A percentile compares a stretch with the other conserved stretches of the same genome.
phyloP scores from a whole-genome alignment of 2,888 invertebrate species.

The Adelognathus sp. region DNA sequence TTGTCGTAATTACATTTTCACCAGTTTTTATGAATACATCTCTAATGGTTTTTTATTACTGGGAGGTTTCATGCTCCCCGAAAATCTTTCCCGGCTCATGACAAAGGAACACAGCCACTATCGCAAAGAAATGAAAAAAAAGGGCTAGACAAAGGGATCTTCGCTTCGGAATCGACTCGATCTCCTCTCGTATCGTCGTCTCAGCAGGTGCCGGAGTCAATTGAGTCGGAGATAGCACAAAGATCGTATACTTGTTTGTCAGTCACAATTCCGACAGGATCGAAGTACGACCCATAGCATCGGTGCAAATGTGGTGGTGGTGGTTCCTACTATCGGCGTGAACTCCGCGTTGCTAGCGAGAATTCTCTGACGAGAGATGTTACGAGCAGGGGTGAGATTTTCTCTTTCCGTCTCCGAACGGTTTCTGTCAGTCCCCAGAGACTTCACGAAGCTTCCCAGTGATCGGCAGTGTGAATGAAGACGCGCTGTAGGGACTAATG shows the following conservation, averaged over 20 bases:
- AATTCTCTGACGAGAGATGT: background rate
- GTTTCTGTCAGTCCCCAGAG: constrained; percentile 35
- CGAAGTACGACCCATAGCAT: background rate
- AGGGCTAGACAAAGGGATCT: background rate
- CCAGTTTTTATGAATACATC: too few species aligned
- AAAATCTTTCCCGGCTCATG: too few species aligned
- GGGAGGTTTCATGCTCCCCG: too few species aligned
- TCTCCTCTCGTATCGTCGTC: background rate
- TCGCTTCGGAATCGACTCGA: background rate
- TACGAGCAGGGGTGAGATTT: constrained; percentile 13
- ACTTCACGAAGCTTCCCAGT: constrained; percentile 62
- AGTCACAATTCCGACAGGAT: constrained; percentile 11
- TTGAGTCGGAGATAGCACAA: constrained; percentile 9
- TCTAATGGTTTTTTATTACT: too few species aligned
- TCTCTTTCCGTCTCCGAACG: too few species aligned
- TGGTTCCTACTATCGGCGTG: background rate
- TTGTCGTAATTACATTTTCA: background rate
- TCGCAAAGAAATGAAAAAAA: too few species aligned
- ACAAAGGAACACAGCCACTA: too few species aligned
- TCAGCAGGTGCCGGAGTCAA: constrained; percentile 30
- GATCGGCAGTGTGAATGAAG: constrained; percentile 74
- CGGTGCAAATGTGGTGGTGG: background rate
- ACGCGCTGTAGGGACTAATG: constrained; percentile 72
- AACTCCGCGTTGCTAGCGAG: background rate
- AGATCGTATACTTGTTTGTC: constrained; percentile 25